Conservation (phyloP, 1,140 invertebrate genomes). For the Orius laevigatus region DNA sequence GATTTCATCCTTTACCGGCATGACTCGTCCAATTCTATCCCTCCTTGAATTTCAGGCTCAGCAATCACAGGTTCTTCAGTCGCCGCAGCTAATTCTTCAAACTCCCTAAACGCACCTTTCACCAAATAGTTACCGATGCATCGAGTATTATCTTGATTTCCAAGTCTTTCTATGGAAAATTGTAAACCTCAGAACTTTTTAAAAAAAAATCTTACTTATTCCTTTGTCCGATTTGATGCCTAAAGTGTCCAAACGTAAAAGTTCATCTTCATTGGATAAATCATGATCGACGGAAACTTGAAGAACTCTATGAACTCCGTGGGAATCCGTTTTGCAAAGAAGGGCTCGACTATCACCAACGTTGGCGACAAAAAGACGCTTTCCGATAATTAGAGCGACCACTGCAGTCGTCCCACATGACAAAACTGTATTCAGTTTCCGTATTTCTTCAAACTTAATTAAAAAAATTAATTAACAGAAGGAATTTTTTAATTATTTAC, state of each 20-base stretch:
- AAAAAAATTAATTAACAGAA: neutral
- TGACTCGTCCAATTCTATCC: slow-evolving; percentile 59
- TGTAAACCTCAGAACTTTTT: slow-evolving; percentile 21
- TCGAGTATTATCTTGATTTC: slow-evolving; percentile 55
- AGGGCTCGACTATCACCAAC: slow-evolving; percentile 64
- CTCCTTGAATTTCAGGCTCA: slow-evolving; percentile 64
- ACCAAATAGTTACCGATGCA: slow-evolving; percentile 82
- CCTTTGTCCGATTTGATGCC: slow-evolving; percentile 48
- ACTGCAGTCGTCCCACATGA: slow-evolving; percentile 60
- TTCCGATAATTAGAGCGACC: slow-evolving; percentile 55
- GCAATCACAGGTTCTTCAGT: slow-evolving; percentile 62
- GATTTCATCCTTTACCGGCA: slow-evolving; percentile 35
- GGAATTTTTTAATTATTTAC: slow-evolving; percentile 22
- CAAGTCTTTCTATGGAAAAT: slow-evolving; percentile 35
- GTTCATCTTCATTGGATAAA: slow-evolving; percentile 66
- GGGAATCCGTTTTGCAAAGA: slow-evolving; percentile 61
- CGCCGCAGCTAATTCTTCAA: slow-evolving; percentile 50
- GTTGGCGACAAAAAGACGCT: slow-evolving; percentile 68
- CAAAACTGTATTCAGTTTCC: slow-evolving; percentile 40
- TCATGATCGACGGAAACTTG: slow-evolving; percentile 74
- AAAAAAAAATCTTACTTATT: slow-evolving; percentile 1
- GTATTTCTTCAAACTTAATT: slow-evolving; percentile 33
- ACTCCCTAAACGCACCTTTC: slow-evolving; percentile 72
- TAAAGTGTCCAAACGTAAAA: slow-evolving; percentile 50
- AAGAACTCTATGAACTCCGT: slow-evolving; percentile 60